These are phyloP conservation scores for Protobothrops flavoviridis DNA, from an alignment of 2,113 vertebrate genomes.

Conservation along the genomic window DNA sequence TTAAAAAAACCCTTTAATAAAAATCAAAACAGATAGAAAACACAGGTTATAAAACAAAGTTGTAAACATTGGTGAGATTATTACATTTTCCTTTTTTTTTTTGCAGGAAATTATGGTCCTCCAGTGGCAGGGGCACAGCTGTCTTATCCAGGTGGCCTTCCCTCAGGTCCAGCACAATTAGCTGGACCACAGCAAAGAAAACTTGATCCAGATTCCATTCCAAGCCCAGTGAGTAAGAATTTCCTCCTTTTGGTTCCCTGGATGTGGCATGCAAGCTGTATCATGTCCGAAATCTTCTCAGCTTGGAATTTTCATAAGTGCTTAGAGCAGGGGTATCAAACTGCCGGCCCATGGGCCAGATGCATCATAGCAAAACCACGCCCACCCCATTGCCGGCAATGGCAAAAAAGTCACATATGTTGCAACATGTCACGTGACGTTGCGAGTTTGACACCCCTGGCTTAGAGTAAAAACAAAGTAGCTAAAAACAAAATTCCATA, in stretches of 20 bases:
- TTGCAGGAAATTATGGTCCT: constrained; percentile 78
- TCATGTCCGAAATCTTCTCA: neutral
- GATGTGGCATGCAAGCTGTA: neutral
- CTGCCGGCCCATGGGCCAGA: no score
- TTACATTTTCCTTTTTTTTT: neutral
- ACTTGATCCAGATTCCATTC: constrained; percentile 88
- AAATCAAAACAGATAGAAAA: neutral
- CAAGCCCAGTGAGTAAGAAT: constrained; percentile 84
- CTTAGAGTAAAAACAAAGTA: neutral
- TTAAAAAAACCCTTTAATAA: neutral
- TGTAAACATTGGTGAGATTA: neutral
- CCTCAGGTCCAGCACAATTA: constrained; percentile 74
- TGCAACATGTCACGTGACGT: no score
- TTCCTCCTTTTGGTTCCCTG: neutral
- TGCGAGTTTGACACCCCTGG: no score
- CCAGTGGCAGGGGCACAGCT: constrained; percentile 78
- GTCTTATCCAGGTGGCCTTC: constrained; percentile 79
- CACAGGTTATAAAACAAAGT: neutral
- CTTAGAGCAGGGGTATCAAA: neutral
- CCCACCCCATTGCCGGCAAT: no score
- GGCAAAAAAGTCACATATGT: no score
- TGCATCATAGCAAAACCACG: no score
- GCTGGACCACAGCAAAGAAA: constrained; percentile 86
- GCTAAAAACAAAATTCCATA: neutral
- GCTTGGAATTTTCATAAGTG: neutral